phyloP scores from a whole-genome alignment of 2,888 invertebrate species.

The Drosophila mimica region DNA sequence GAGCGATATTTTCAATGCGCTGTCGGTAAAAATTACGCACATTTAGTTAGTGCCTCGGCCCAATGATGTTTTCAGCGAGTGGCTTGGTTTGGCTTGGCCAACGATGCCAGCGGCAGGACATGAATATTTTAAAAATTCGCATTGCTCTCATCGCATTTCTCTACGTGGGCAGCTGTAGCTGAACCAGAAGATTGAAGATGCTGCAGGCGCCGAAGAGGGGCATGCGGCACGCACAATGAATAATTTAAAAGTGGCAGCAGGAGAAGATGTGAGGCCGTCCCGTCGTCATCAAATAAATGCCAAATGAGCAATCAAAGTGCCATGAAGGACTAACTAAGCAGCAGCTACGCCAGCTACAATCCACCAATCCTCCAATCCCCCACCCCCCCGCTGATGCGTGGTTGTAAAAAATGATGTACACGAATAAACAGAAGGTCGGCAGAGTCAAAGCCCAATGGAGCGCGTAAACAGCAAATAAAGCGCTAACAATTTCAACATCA shows the following conservation, averaged over 20 bases:
- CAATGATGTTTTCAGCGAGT: conserved; percentile 65
- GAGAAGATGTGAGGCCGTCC: conserved; percentile 21
- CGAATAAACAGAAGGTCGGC: conserved; percentile 59
- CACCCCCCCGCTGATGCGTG: conserved; percentile 57
- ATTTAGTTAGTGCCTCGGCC: conserved; percentile 67
- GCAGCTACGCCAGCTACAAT: conserved; percentile 17
- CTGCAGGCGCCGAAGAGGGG: conserved; percentile 28
- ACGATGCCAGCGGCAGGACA: conserved; percentile 71
- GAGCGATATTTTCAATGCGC: conserved; percentile 75
- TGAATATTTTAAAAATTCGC: conserved; percentile 77
- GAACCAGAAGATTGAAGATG: conserved; percentile 33
- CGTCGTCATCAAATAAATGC: conserved; percentile 78
- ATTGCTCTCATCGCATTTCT: conserved; percentile 48
- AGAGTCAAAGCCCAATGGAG: conserved; percentile 57
- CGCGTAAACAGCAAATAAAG: conserved; percentile 77
- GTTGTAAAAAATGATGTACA: conserved; percentile 76
- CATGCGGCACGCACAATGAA: conserved; percentile 67
- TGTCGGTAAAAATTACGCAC: conserved; percentile 80
- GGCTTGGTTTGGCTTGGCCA: conserved; percentile 52
- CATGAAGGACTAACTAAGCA: conserved; percentile 78
- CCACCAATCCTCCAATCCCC: background rate
- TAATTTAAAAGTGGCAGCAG: conserved; percentile 62
- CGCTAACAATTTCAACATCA: conserved; percentile 48
- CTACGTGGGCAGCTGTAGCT: conserved; percentile 51
- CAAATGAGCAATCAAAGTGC: conserved; percentile 82